Percentiles rank a stretch among this genome's conserved stretches.
phyloP scores from a whole-genome alignment of 2,113 vertebrate species.

The Sphyrna mokarran region DNA sequence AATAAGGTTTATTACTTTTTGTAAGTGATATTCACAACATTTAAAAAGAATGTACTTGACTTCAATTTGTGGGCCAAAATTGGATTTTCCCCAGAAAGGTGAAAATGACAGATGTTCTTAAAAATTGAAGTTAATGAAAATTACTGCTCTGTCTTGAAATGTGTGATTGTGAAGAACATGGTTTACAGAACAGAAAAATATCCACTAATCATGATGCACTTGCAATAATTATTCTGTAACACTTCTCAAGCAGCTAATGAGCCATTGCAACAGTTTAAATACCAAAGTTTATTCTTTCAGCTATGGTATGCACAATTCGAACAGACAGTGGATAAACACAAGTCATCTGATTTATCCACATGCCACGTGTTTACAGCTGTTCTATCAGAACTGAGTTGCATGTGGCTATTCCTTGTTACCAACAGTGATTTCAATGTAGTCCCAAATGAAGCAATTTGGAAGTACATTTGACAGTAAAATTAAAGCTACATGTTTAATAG shows the following conservation, averaged over 20 bases:
- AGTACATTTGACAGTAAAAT: neutral
- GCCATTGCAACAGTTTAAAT: conserved; percentile 20
- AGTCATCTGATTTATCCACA: neutral
- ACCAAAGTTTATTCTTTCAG: conserved; percentile 1
- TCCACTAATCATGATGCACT: neutral
- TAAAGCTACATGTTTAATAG: neutral
- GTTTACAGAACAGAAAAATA: neutral
- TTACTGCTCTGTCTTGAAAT: neutral
- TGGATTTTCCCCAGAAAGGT: neutral
- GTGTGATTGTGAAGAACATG: neutral
- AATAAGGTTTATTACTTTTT: neutral
- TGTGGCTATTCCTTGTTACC: neutral
- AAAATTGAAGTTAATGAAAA: neutral
- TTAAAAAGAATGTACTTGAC: neutral
- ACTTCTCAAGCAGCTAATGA: conserved; percentile 5
- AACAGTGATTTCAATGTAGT: neutral
- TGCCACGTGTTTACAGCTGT: neutral
- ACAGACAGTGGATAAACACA: neutral
- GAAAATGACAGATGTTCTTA: neutral
- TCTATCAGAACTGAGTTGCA: neutral
- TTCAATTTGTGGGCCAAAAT: neutral
- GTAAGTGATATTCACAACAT: neutral
- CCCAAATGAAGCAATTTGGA: neutral
- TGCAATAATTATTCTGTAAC: neutral
- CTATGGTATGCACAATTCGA: neutral